Base-by-base conservation (phyloP, 2,888 invertebrate species). In the Zonitis immaculata region DNA sequence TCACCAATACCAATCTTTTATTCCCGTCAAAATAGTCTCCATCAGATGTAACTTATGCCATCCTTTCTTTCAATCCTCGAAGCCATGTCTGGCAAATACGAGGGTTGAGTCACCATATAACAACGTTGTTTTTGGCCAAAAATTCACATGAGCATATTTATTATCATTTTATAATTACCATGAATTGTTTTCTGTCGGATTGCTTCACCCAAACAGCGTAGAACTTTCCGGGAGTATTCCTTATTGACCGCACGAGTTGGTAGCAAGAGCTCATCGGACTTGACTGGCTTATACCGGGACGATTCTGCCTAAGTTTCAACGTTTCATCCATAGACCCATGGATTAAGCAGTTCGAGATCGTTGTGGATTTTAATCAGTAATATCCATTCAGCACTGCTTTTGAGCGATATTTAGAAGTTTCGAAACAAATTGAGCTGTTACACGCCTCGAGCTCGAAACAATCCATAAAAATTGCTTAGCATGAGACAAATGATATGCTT, bases 131-230 rank as follows among this genome's bases (percentile, higher is more conserved):
- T 52, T 48, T 52, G 16, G 43, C 42, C 28, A 42, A 39, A 52
- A 39, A n/a, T 30, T 18, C 27, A 35, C 39, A 5, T 27, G 39
- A 16, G 7, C 47, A 47, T 14, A 11, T 7, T 4, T 1, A 3
- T n/a, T 20, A 30, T 16, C 11, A 9, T 22, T 14, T 26, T 8
- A 5, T 11, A 27, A 27, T 27, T 26, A 2, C 9, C 8, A 27
- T 27, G 27, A 27, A 1, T 9, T 27, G 9, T 26, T 26, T 12
- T 9, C 12, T 16, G 49, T n/a, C 42, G 56, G 11, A 61, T 52
- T 55, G 45, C 49, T 54, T 58, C 49, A 46, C 48, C 43, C 51
- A 56, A 59, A 52, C n/a, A n/a, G n/a, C n/a, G n/a, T n/a, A n/a
- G n/a, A n/a, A n/a, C n/a, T n/a, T n/a, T n/a, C n/a, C 44, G 46